Conservation (phyloP, 2,797 vertebrate species). For the Pagetopsis macropterus region DNA sequence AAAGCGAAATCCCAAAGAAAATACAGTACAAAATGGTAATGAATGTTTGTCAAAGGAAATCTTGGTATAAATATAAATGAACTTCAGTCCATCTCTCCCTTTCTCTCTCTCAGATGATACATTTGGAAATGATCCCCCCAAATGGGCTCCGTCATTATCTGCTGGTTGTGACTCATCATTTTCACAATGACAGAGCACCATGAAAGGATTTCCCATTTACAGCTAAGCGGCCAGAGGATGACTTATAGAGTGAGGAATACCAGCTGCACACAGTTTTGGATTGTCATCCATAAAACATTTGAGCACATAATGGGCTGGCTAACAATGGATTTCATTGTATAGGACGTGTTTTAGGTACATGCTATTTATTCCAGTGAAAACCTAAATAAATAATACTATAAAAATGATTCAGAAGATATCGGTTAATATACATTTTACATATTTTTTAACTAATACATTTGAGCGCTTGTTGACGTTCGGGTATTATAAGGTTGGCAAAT, state of each 20-base stretch:
- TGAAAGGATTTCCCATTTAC: conserved; percentile 56
- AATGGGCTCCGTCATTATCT: conserved; percentile 62
- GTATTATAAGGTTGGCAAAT: too few species aligned
- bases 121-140: conserved; percentile 55
- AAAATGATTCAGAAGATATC: background rate
- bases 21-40: conserved; percentile 24
- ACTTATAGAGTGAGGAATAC: conserved; percentile 31
- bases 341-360: background rate
- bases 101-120: conserved; percentile 23
- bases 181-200: conserved; percentile 40
- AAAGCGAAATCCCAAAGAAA: conserved; percentile 29
- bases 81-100: too few species aligned
- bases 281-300: conserved; percentile 32
- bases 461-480: too few species aligned
- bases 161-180: conserved; percentile 67
- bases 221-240: conserved; percentile 43
- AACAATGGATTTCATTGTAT: conserved; percentile 7
- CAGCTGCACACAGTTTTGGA: conserved; percentile 37
- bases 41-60: conserved; percentile 37
- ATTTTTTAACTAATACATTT: too few species aligned
- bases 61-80: conserved; percentile 39
- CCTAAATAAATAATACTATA: background rate
- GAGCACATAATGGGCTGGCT: conserved; percentile 22
- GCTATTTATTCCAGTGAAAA: conserved; percentile 9
- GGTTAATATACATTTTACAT: too few species aligned